These are phyloP conservation scores for Anseranas semipalmata DNA, from an alignment of 2,113 vertebrate species.

Conservation along the genomic window DNA sequence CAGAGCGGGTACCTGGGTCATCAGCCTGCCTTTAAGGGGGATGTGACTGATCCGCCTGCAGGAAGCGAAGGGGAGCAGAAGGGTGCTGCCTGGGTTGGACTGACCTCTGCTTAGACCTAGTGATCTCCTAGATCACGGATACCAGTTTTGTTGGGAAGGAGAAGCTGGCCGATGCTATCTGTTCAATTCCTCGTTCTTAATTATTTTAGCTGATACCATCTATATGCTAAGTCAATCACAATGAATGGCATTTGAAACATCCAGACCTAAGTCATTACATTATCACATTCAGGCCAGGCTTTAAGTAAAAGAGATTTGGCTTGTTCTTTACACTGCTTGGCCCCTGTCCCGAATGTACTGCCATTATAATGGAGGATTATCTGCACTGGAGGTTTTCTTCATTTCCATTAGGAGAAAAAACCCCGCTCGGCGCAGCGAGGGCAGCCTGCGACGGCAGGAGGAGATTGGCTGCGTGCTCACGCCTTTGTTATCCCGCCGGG, in stretches of 20 bases:
- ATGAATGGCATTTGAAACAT: conserved; percentile 13
- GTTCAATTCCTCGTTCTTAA: neutral
- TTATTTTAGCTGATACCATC: conserved; percentile 14
- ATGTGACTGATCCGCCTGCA: neutral
- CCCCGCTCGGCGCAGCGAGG: neutral
- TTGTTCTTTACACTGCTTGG: conserved; percentile 45
- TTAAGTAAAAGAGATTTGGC: conserved; percentile 50
- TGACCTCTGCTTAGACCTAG: neutral
- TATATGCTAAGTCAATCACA: neutral
- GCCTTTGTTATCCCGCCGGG: conserved; percentile 5
- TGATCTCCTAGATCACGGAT: neutral
- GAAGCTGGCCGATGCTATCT: neutral
- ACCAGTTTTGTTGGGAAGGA: neutral
- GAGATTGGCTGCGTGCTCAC: neutral
- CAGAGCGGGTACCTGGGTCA: neutral
- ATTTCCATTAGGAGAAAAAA: conserved; percentile 52
- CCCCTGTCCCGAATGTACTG: neutral
- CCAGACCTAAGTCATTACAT: neutral
- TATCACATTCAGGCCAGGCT: conserved; percentile 42
- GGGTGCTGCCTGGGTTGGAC: neutral
- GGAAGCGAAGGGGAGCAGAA: neutral
- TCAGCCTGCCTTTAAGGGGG: neutral
- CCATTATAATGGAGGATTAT: conserved; percentile 14
- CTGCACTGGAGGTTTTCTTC: conserved; percentile 46
- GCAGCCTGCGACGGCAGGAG: conserved; percentile 41